These are phyloP conservation scores for Parnassius mnemosyne DNA, from an alignment of 2,888 invertebrate genomes.

Conservation along the genomic window DNA sequence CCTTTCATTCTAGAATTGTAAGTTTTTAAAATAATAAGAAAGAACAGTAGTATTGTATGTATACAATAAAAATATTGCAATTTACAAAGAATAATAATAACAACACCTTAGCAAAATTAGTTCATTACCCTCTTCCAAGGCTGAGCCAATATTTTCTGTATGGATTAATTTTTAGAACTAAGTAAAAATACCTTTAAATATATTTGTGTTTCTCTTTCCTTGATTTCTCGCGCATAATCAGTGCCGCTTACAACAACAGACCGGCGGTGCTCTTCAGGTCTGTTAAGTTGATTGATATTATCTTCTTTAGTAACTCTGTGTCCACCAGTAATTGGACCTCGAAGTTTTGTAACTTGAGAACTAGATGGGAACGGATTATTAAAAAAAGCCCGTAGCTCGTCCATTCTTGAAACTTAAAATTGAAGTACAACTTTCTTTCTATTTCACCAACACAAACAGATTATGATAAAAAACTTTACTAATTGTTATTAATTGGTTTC, in stretches of 20 bases:
- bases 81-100: too few relatives aligned
- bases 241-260: constrained; percentile 54
- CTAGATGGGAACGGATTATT: constrained; percentile 53
- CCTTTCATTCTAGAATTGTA: constrained; percentile 46
- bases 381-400: constrained; percentile 64
- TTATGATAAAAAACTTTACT: background rate
- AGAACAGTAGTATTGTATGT: too few relatives aligned
- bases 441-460: too few relatives aligned
- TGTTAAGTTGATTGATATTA: constrained; percentile 45
- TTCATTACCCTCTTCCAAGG: too few relatives aligned
- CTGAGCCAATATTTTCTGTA: too few relatives aligned
- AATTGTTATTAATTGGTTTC: background rate
- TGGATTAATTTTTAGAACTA: too few relatives aligned
- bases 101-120: too few relatives aligned
- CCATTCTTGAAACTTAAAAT: constrained; percentile 42
- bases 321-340: constrained; percentile 61
- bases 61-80: too few relatives aligned
- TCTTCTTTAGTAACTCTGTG: constrained; percentile 56
- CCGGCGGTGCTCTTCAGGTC: constrained; percentile 58
- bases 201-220: constrained; percentile 51
- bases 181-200: constrained; percentile 53
- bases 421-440: too few relatives aligned
- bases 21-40: too few relatives aligned
- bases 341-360: constrained; percentile 51
- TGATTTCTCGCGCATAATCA: constrained; percentile 59